phyloP scores from a whole-genome alignment of 37 sponge, comb jelly and placozoan species.

The Crambe crambe region DNA sequence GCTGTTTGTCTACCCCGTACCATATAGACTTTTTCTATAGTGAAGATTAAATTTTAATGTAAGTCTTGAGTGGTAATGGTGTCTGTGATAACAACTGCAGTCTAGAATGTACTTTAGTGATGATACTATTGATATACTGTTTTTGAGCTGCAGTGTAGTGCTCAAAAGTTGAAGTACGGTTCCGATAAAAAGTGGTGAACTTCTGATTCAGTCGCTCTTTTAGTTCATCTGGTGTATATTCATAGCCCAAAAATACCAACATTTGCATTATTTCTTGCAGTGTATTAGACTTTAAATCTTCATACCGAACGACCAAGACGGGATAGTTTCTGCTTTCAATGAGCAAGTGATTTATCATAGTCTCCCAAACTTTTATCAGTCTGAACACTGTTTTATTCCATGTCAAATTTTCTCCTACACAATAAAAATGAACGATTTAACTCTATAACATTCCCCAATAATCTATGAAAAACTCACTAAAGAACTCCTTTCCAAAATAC shows the following conservation, averaged over 20 bases:
- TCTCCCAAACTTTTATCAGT: neutral
- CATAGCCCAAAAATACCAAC: conserved; percentile 13
- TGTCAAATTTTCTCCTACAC: neutral
- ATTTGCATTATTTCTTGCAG: conserved; percentile 17
- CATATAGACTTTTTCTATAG: too few species aligned
- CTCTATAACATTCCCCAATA: neutral
- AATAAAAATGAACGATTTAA: neutral
- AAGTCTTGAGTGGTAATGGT: neutral
- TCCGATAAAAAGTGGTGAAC: conserved; percentile 9
- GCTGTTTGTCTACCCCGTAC: too few species aligned
- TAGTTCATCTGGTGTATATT: neutral
- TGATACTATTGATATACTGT: conserved; percentile 15
- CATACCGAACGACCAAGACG: conserved; percentile 30
- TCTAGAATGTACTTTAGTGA: neutral
- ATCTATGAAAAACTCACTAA: conserved; percentile 12
- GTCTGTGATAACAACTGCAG: neutral
- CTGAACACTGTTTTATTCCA: neutral
- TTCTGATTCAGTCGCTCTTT: neutral
- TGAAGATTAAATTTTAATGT: too few species aligned
- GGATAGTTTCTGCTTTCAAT: neutral
- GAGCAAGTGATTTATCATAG: conserved; percentile 1
- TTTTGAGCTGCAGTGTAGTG: conserved; percentile 38
- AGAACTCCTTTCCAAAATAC: conserved; percentile 28
- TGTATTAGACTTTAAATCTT: conserved; percentile 24
- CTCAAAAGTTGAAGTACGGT: conserved; percentile 21